These are phyloP conservation scores for Pongo pygmaeus DNA, from an alignment of 2,113 vertebrate species.

Conservation along the genomic window DNA sequence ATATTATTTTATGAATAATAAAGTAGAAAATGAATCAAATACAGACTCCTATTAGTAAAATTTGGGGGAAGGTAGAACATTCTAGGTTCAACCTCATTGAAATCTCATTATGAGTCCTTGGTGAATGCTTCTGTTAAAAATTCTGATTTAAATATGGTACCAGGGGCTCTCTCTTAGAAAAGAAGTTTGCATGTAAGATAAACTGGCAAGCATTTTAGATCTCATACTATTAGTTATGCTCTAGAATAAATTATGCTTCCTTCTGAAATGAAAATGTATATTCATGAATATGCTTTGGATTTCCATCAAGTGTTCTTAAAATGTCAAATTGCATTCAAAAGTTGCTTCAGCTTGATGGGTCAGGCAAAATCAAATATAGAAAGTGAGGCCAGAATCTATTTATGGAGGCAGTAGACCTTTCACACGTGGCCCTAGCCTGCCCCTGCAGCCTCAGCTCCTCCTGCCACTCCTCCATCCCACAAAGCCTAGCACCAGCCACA, in stretches of 20 bases:
- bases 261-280: constrained; percentile 66
- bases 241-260: constrained; percentile 68
- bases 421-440: background rate
- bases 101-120: background rate
- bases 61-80: constrained; percentile 62
- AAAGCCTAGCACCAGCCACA: background rate
- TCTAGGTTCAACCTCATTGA: constrained; percentile 36
- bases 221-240: constrained; percentile 39
- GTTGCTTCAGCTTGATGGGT: background rate
- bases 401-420: background rate
- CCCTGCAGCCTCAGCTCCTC: background rate
- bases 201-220: constrained; percentile 60
- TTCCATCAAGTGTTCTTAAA: background rate
- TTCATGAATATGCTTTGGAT: constrained; percentile 56
- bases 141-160: constrained; percentile 58
- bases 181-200: constrained; percentile 54
- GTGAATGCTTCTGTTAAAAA: constrained; percentile 58
- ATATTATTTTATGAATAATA: constrained; percentile 69
- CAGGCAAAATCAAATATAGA: background rate
- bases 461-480: background rate
- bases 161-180: constrained; percentile 53
- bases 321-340: background rate
- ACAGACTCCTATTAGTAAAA: constrained; percentile 62
- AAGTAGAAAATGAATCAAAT: constrained; percentile 64
- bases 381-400: background rate